Evolutionary conservation across 2,113 vertebrate species (phyloP).

Genomic region (Perca schrenkii): DNA sequence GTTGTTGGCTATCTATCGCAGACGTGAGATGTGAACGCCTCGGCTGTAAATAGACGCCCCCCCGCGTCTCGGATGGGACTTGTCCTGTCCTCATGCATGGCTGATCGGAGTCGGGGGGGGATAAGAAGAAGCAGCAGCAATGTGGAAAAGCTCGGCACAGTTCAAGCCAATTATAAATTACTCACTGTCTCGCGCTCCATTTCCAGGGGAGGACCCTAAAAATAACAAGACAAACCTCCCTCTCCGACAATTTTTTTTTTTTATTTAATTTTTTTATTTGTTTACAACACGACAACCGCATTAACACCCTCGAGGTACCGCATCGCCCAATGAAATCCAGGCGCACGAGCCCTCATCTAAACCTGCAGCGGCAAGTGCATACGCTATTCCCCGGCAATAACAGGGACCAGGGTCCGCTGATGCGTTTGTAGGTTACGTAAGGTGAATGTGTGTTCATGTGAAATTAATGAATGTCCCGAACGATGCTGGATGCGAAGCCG

Average conservation of each 20-base stretch:
- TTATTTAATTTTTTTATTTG: constrained; percentile 46
- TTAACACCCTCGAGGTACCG: constrained; percentile 72
- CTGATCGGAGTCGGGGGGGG: background rate
- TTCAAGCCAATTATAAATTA: constrained; percentile 36
- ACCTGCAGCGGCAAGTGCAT: constrained; percentile 62
- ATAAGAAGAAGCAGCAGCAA: background rate
- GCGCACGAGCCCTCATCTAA: constrained; percentile 58
- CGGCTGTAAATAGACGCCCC: constrained; percentile 62
- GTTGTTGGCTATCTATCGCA: constrained; percentile 59
- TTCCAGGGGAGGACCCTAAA: constrained; percentile 60
- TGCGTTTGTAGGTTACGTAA: constrained; percentile 66
- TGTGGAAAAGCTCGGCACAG: constrained; percentile 32
- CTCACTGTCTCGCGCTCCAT: constrained; percentile 41
- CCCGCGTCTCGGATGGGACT: constrained; percentile 58
- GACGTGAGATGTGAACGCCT: constrained; percentile 44
- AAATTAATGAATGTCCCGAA: constrained; percentile 54
- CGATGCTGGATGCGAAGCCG: constrained; percentile 40
- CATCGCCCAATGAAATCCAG: constrained; percentile 73
- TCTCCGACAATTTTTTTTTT: background rate
- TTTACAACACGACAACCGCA: constrained; percentile 80
- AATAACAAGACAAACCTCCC: constrained; percentile 54
- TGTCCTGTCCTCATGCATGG: constrained; percentile 57
- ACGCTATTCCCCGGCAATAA: constrained; percentile 27
- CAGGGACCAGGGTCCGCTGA: constrained; percentile 25
- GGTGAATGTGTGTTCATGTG: constrained; percentile 67